Evolutionary conservation across 2,113 vertebrate genomes (phyloP).

Genomic region (Dasyprocta punctata): DNA sequence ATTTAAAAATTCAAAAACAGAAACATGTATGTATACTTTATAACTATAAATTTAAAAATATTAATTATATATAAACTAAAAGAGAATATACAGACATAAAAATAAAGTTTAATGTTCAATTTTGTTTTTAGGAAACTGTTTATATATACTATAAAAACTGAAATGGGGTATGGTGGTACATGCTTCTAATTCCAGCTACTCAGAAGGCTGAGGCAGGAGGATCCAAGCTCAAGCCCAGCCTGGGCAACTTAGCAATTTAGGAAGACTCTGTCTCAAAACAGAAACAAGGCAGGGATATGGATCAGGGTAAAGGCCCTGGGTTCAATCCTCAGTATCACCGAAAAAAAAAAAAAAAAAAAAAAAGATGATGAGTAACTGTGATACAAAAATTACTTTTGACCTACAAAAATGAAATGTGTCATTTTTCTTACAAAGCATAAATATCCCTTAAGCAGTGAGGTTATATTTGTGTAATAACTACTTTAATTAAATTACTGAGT

Average conservation of each 20-base stretch:
- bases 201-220: not conserved
- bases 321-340: not conserved
- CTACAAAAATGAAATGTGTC: constrained; percentile 21
- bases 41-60: not conserved
- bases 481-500: constrained; percentile 44
- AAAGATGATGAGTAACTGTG: not conserved
- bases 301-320: not conserved
- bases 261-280: not conserved
- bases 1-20: not conserved
- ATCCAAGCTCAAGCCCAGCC: not conserved
- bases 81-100: not conserved
- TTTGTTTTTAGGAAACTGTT: constrained; percentile 12
- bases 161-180: not conserved
- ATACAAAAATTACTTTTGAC: constrained; percentile 35
- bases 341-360: not conserved
- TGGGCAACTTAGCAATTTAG: not conserved
- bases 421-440: constrained; percentile 25
- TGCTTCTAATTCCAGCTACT: not conserved
- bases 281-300: not conserved
- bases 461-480: not conserved
- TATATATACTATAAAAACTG: not conserved
- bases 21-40: constrained; percentile 15
- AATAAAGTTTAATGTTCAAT: constrained; percentile 15
- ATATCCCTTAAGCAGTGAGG: constrained; percentile 20
- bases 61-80: not conserved